Evolutionary conservation across 2,888 invertebrate species (phyloP), one percentile per base, ranked within the genome.

Genomic region (Limenitis camilla): DNA sequence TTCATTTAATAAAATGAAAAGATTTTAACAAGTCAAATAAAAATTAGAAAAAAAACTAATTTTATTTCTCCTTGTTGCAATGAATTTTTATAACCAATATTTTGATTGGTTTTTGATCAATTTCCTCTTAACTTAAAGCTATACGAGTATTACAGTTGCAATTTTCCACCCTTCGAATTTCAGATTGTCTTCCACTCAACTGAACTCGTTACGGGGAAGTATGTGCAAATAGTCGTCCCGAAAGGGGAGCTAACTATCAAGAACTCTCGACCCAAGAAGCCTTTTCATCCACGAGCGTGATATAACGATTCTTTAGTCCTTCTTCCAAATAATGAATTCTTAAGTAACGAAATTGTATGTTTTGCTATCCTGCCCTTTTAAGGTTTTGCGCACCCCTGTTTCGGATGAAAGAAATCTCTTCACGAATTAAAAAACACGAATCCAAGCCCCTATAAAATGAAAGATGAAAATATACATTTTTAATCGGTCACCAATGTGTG

Each of bases 101-200:
- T 19, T 2, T 2, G 3, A n/a, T n/a, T n/a, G n/a, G n/a, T n/a
- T n/a, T n/a, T n/a, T n/a, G 19, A 19, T 19, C 19, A 19, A 19
- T 3, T 3, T 19, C 19, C 19, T 19, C 19, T 19, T 19, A 19
- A 19, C 45, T 38, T 11, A 36, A 30, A 7, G 6, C 32, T 40
- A 27, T 29, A 44, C 36, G 11, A 32, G 27, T 31, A 5, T 30
- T 32, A 39, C 28, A 31, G 31, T 38, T 32, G 33, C 43, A 40
- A 51, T 44, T 42, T 35, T 41, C 43, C 38, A 31, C 47, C 35
- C 47, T 44, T 38, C 36, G 38, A 33, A 45, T 51, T 19, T 36
- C 43, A 49, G 41, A 55, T 52, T 46, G 55, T 49, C 45, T 38
- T 48, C 44, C 52, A 52, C 55, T 55, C 41, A 32, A 49, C 49